A percentile compares a stretch with the other conserved stretches of the same genome.
Evolutionary conservation across 2,797 vertebrate species (phyloP).

Genomic region (Lepus townsendii): DNA sequence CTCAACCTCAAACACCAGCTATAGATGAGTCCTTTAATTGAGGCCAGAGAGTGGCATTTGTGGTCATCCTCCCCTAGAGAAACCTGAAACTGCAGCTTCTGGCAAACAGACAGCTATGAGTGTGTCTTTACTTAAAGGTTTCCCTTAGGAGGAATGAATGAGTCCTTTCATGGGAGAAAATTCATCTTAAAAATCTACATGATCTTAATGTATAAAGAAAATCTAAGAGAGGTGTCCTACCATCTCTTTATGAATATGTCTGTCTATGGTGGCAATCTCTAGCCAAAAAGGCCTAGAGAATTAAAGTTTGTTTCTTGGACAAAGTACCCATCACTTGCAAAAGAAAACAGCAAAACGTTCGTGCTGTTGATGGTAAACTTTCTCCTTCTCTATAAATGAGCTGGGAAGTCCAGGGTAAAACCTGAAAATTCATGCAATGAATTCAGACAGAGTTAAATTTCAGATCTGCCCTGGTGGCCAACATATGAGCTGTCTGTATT

Average conservation of each 20-base stretch:
- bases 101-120: slow-evolving; percentile 61
- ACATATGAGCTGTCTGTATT: slow-evolving; percentile 75
- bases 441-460: slow-evolving; percentile 77
- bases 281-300: slow-evolving; percentile 17
- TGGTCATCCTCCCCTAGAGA: slow-evolving; percentile 68
- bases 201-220: slow-evolving; percentile 48
- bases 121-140: slow-evolving; percentile 70
- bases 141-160: slow-evolving; percentile 73
- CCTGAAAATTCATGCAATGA: slow-evolving; percentile 59
- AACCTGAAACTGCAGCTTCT: slow-evolving; percentile 69
- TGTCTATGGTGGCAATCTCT: not conserved
- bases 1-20: slow-evolving; percentile 81
- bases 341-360: slow-evolving; percentile 9
- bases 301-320: slow-evolving; percentile 35
- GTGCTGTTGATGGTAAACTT: slow-evolving; percentile 10
- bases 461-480: slow-evolving; percentile 80
- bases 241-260: not conserved
- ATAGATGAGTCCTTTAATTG: slow-evolving; percentile 78
- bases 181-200: slow-evolving; percentile 7
- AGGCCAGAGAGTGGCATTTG: slow-evolving; percentile 73
- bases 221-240: not conserved
- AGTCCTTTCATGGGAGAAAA: slow-evolving; percentile 66
- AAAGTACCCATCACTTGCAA: slow-evolving; percentile 20
- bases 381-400: slow-evolving; percentile 58
- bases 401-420: slow-evolving; percentile 57